phyloP scores from a whole-genome alignment of 2,113 vertebrate species.

The Sebastes schlegelii region DNA sequence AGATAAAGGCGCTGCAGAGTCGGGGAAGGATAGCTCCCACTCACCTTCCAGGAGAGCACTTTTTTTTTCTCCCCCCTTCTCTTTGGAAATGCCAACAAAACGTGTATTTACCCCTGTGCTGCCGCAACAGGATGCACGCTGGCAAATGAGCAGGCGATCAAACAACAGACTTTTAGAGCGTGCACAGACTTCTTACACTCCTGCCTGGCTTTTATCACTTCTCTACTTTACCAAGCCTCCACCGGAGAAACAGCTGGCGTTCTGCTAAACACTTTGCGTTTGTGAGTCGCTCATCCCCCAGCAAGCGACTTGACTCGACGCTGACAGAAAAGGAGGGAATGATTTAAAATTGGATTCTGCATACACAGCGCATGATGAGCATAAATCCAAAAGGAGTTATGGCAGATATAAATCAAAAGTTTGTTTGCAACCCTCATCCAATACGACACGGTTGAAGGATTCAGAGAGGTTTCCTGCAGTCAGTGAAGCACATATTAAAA shows the following conservation, averaged over 20 bases:
- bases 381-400: constrained; percentile 66
- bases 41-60: constrained; percentile 50
- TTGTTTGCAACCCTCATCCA: constrained; percentile 55
- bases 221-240: constrained; percentile 30
- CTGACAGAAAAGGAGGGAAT: constrained; percentile 50
- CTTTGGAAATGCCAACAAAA: constrained; percentile 60
- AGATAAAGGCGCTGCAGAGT: constrained; percentile 53
- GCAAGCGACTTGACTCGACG: constrained; percentile 20
- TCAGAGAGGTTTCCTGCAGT: constrained; percentile 3
- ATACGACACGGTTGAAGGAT: constrained; percentile 13
- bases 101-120: constrained; percentile 51
- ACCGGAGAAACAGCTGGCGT: constrained; percentile 63
- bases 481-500: constrained; percentile 29
- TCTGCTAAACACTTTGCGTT: constrained; percentile 59
- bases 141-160: constrained; percentile 66
- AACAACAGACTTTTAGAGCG: constrained; percentile 43
- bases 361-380: constrained; percentile 52
- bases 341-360: constrained; percentile 66
- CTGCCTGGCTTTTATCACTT: constrained; percentile 53
- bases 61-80: background rate
- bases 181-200: constrained; percentile 54
- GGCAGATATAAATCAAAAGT: constrained; percentile 70
- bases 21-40: constrained; percentile 54
- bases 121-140: constrained; percentile 50
- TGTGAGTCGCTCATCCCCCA: constrained; percentile 44